Base-by-base conservation (phyloP, 2,113 vertebrate species). In the Eubucco bourcierii region DNA sequence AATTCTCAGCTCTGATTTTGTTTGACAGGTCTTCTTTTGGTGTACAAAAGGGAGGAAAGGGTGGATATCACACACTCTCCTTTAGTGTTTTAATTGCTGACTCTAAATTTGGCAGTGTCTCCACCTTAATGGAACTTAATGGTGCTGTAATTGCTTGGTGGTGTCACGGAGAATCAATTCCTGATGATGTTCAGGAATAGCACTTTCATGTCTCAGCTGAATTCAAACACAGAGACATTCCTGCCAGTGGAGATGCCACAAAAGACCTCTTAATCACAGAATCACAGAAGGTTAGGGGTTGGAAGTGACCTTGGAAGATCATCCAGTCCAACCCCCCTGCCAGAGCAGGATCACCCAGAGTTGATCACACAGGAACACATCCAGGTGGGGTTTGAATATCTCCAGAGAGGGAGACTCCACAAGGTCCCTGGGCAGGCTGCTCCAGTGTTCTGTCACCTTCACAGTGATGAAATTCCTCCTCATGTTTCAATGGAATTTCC, bases 111-210 rank as follows among this genome's bases (percentile, higher is more conserved):
- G 95, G 86, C 84, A 92, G 70, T 78, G 91, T 95, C 95, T 96
- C 90, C 92, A 90, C 86, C 64, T 86, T 96, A 95, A 95, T 96
- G 91, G 96, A 95, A 92, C 84, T 88, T 97, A 97, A 97, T 96
- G 94, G 91, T 29, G 3, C 84, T 66, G 90, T 96, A 96, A 97
- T 96, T 97, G 88, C 91, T 90, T 37, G 34, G 75, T 82, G 68
- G 91, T 93, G 83, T 96, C 88, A 92, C 1, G 3, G 75, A 89
- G 91, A 95, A 96, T 96, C 52, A n/a, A 93, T 94, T 88, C 79
- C 68, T 94, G 93, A 96, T 94, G 87, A 67, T 50, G 55, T 86
- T 94, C 91, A 96, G 93, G 89, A 94, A 92, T 91, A 95, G 90
- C 87, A 95, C 91, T 92, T 88, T 80, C n/a, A 10, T 2, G 8